Conservation (phyloP, 2,113 vertebrate genomes). For the Solenodon paradoxus region DNA sequence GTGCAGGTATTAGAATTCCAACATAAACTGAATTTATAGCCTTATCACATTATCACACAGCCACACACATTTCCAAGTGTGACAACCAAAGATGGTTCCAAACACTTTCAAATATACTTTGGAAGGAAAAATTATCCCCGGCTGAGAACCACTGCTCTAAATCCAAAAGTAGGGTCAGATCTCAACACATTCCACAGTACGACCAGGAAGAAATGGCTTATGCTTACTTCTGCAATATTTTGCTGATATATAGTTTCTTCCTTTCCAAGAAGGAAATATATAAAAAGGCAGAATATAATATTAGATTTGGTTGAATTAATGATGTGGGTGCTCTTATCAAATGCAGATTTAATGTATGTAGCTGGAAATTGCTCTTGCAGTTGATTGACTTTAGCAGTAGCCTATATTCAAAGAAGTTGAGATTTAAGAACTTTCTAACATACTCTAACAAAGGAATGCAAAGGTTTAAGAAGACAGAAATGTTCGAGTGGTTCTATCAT, state of each 20-base stretch:
- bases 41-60: no score
- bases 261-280: neutral
- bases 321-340: neutral
- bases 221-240: neutral
- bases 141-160: neutral
- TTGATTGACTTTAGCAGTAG: neutral
- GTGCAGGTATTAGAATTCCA: neutral
- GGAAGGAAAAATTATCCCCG: neutral
- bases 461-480: neutral
- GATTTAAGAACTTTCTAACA: neutral
- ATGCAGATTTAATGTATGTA: neutral
- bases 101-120: no score
- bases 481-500: neutral
- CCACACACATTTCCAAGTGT: neutral
- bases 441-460: neutral
- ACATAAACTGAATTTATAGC: neutral
- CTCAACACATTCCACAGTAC: neutral
- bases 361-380: neutral
- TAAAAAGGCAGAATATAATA: neutral
- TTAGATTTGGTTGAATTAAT: neutral
- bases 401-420: neutral
- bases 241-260: neutral
- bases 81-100: no score
- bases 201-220: neutral
- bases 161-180: neutral